phyloP scores from a whole-genome alignment of 2,113 vertebrate genomes.

The Prionailurus bengalensis region DNA sequence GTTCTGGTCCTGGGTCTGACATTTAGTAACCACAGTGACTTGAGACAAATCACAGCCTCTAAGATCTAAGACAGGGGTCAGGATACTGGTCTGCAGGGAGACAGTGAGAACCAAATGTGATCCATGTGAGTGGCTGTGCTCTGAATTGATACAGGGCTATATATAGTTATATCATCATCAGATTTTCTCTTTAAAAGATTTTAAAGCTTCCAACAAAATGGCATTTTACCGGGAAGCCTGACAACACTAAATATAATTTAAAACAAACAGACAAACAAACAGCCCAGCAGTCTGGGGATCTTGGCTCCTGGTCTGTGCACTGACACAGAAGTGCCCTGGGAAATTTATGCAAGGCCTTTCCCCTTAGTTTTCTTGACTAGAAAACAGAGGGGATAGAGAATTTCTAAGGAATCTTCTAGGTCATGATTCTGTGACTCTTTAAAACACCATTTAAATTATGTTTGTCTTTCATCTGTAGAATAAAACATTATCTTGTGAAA shows the following conservation, averaged over 20 bases:
- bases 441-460: background rate
- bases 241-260: background rate
- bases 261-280: background rate
- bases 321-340: background rate
- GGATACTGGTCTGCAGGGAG: background rate
- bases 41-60: background rate
- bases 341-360: too few species aligned
- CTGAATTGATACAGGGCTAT: background rate
- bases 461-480: background rate
- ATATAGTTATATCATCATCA: background rate
- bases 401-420: background rate
- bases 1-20: background rate
- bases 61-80: background rate
- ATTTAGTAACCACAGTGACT: background rate
- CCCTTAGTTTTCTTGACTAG: background rate
- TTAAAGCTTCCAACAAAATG: background rate
- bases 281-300: background rate
- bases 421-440: slow-evolving; percentile 25
- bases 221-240: background rate
- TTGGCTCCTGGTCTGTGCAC: background rate
- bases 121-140: background rate
- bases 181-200: background rate
- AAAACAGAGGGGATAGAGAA: background rate
- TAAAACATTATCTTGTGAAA: slow-evolving; percentile 41
- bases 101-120: background rate